Conservation (phyloP, 2,888 invertebrate genomes). For the Hemicrepidius hirtus region DNA sequence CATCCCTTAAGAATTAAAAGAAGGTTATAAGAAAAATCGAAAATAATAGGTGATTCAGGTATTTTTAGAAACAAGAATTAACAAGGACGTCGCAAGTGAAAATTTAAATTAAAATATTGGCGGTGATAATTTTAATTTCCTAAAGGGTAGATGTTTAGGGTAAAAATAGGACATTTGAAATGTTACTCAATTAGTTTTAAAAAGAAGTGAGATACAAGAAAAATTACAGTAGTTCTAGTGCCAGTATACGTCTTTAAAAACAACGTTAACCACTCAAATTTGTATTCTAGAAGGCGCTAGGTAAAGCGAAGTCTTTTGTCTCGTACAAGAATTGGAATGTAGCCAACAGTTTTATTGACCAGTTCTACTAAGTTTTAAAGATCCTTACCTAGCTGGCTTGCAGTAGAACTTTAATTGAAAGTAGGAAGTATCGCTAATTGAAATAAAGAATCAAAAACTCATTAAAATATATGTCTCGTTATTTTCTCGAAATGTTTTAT, state of each 20-base stretch:
- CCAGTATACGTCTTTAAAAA: constrained; percentile 8
- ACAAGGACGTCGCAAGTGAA: too few species aligned
- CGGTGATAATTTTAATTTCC: too few species aligned
- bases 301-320: constrained; percentile 47
- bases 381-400: constrained; percentile 40
- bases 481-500: constrained; percentile 25
- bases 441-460: constrained; percentile 31
- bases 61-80: too few species aligned
- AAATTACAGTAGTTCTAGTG: neutral
- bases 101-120: too few species aligned
- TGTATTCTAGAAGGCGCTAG: constrained; percentile 37
- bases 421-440: constrained; percentile 43
- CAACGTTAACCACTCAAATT: constrained; percentile 34
- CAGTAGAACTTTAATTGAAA: constrained; percentile 40
- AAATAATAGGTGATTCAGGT: too few species aligned
- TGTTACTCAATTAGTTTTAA: too few species aligned
- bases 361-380: constrained; percentile 44
- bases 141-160: too few species aligned
- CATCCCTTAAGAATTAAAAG: too few species aligned
- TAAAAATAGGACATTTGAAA: too few species aligned
- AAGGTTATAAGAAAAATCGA: too few species aligned
- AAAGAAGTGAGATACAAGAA: too few species aligned
- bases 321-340: constrained; percentile 43
- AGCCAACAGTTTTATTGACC: constrained; percentile 49
- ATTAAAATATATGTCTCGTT: constrained; percentile 30